phyloP scores from a whole-genome alignment of 2,113 vertebrate genomes.

The Trinectes maculatus region DNA sequence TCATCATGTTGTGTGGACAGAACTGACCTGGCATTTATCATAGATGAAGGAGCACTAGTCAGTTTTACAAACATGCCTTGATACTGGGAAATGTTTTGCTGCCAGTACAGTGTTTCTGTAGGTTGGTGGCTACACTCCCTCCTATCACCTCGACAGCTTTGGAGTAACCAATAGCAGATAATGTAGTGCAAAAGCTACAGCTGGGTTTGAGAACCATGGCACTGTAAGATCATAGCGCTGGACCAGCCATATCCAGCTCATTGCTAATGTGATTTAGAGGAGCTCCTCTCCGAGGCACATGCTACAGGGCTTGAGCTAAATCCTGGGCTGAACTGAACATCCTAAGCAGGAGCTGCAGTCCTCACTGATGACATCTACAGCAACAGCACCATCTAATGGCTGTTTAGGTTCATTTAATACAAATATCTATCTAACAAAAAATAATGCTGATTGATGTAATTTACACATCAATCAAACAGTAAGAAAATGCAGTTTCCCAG shows the following conservation, averaged over 20 bases:
- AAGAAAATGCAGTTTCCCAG: constrained; percentile 16
- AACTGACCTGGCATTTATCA: not conserved
- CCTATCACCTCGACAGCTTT: not conserved
- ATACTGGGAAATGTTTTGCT: not conserved
- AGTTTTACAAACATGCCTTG: constrained; percentile 10
- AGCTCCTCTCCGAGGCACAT: constrained; percentile 66
- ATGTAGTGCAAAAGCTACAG: not conserved
- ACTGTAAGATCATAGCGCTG: constrained; percentile 27
- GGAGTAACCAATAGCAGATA: constrained; percentile 10
- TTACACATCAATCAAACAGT: not conserved
- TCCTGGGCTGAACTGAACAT: constrained; percentile 36
- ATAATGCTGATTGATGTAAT: not conserved
- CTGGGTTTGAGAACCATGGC: constrained; percentile 13
- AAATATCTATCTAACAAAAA: not conserved
- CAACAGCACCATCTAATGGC: constrained; percentile 72
- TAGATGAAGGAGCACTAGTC: not conserved
- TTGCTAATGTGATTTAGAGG: constrained; percentile 59
- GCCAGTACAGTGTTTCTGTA: not conserved
- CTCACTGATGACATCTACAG: constrained; percentile 9
- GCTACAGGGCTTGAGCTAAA: constrained; percentile 60
- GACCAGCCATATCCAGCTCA: constrained; percentile 50
- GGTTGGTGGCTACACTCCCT: not conserved
- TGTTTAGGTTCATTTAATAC: not conserved
- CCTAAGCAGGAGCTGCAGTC: constrained; percentile 42
- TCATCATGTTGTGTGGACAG: constrained; percentile 36